These are phyloP conservation scores for Oscheius myriophilus DNA, from an alignment of 2,888 invertebrate genomes.

Conservation along the genomic window DNA sequence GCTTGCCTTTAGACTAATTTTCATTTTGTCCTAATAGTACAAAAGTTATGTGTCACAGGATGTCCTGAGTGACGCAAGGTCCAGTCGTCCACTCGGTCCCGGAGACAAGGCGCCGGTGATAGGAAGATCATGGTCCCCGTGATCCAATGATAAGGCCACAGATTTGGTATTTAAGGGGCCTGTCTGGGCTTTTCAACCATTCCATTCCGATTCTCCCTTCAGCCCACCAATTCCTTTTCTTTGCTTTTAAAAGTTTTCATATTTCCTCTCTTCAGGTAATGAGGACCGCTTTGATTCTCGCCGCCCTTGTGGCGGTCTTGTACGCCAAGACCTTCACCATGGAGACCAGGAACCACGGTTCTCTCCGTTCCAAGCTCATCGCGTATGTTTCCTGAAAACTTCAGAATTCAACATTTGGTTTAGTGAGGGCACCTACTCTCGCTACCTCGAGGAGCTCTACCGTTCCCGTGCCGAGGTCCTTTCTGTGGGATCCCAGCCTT, in stretches of 20 bases:
- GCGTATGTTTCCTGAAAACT: slow-evolving; percentile 31
- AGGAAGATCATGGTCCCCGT: not conserved
- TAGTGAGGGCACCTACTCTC: slow-evolving; percentile 31
- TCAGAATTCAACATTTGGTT: not conserved
- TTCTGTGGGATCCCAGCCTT: slow-evolving; percentile 53
- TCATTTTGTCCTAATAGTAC: too few species aligned
- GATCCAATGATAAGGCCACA: slow-evolving; percentile 20
- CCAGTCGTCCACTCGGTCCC: too few species aligned
- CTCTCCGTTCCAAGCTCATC: slow-evolving; percentile 50
- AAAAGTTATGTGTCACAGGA: too few species aligned
- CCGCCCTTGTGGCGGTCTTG: slow-evolving; percentile 54
- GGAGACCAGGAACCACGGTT: slow-evolving; percentile 39
- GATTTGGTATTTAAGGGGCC: slow-evolving; percentile 9
- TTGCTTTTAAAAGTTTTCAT: not conserved
- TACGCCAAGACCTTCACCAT: slow-evolving; percentile 46
- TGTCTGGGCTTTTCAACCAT: not conserved
- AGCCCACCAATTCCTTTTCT: not conserved
- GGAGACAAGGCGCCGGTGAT: too few species aligned
- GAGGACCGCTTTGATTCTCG: slow-evolving; percentile 47
- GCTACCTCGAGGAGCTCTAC: slow-evolving; percentile 35
- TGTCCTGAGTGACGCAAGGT: too few species aligned
- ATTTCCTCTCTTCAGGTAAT: slow-evolving; percentile 29
- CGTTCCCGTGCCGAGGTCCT: slow-evolving; percentile 36
- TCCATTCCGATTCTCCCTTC: not conserved
- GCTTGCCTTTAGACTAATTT: too few species aligned